Base-by-base conservation (phyloP, 1,140 invertebrate genomes). In the Uloborus diversus region DNA sequence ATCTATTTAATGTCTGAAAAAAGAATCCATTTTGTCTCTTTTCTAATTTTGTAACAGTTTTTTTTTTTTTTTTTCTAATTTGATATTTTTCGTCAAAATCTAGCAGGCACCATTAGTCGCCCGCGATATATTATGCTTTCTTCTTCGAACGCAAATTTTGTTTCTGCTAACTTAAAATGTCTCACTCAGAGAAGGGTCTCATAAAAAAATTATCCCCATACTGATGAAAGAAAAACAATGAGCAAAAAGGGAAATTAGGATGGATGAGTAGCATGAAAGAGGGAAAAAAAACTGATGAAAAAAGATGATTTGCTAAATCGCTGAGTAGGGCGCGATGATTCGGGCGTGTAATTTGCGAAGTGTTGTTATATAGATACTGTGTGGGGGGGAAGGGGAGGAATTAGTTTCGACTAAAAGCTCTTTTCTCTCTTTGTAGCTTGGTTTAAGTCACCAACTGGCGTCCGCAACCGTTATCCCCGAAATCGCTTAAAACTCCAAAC, bases 361-460 rank as follows among this genome's bases (percentile, higher is more conserved):
- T 62, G 59, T 62, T 62, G 59, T 20, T 20, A 23, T 33, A 35
- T 30, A 62, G 7, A 62, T 62, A 35, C 27, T 9, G 32, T 2
- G n/a, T 5, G 59, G 32, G n/a, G 30, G 28, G 28, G 37, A 32
- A 53, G n/a, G 20, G 51, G 20, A 20, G 51, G 25, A 62, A 62
- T 62, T 62, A 62, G 59, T 62, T 33, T 35, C 59, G 37, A 62
- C 30, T 62, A 25, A 62, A 20, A 62, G 30, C 30, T 25, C 25
- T 59, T 30, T 28, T 9, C 37, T 42, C 17, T 9, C 9, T 42
- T 17, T 17, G 9, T 42, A 4, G 23, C 56, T n/a, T n/a, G n/a
- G n/a, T n/a, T n/a, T n/a, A n/a, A n/a, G n/a, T n/a, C 56, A 59
- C 56, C 56, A 59, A 59, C 13, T 59, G 56, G 56, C 56, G 56